Base-by-base conservation (phyloP, 2,797 vertebrate genomes). In the Tolypeutes matacus region DNA sequence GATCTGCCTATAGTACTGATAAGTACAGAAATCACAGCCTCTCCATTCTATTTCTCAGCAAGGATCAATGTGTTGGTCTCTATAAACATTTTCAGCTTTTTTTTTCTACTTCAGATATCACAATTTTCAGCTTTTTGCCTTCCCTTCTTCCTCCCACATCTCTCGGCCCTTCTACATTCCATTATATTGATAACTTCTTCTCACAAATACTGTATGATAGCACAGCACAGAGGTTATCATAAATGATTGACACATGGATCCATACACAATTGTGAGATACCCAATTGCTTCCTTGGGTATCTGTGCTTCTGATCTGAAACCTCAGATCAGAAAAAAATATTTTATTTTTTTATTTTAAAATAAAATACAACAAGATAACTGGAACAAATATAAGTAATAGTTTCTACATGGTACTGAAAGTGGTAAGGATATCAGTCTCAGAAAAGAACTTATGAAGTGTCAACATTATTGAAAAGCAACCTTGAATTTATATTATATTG, bases 261-360 rank as follows among this genome's bases (percentile, higher is more conserved):
- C 97, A 97, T 17, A 62, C 97, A 81, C 97, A 97, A 0, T 78
- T 85, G 27, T 96, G 77, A 64, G 65, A 7, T 60, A 56, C 42
- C n/a, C n/a, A n/a, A n/a, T n/a, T n/a, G 21, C 23, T 85, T 77
- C 77, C 83, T n/a, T 86, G 23, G 3, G 58, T 62, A 39, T 14
- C 60, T 91, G 95, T 96, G 76, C 62, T 96, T 89, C 83, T 95
- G 39, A 97, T 56, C 69, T 96, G 64, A 91, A 97, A 96, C 36
- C 97, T 97, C 72, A n/a, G n/a, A n/a, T n/a, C n/a, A n/a, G n/a
- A n/a, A n/a, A n/a, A n/a, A n/a, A n/a, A n/a, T n/a, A n/a, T n/a
- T n/a, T n/a, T n/a, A n/a, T n/a, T n/a, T n/a, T n/a, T n/a, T n/a
- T n/a, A n/a, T 97, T 72, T 95, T 77, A 93, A 89, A 95, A 83